Percentiles rank a stretch among this genome's conserved stretches.
Evolutionary conservation across 2,797 vertebrate species (phyloP).

Genomic region (Manis javanica): DNA sequence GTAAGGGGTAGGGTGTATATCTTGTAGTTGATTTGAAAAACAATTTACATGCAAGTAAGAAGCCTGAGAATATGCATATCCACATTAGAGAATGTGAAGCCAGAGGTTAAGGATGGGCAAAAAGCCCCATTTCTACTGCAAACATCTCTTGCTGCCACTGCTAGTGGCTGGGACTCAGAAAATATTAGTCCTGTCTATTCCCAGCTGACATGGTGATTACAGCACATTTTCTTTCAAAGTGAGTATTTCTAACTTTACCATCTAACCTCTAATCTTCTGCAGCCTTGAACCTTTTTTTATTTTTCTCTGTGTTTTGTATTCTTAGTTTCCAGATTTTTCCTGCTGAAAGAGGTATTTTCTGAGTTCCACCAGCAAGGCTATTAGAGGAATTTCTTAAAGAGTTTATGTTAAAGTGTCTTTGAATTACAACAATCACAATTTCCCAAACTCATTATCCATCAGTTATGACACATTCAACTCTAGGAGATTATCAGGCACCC

Average conservation of each 20-base stretch:
- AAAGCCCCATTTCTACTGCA: not conserved
- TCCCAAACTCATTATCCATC: conserved; percentile 27
- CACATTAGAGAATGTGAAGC: not conserved
- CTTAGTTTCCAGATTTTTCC: conserved; percentile 13
- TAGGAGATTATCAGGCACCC: not conserved
- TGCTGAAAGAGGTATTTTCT: conserved; percentile 49
- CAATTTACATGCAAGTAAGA: not conserved
- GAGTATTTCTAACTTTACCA: not conserved
- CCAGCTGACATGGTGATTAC: not conserved
- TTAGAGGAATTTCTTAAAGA: conserved; percentile 45
- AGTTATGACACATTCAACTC: conserved; percentile 28
- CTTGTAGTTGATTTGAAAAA: conserved; percentile 11
- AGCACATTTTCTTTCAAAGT: not conserved
- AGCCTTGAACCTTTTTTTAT: not conserved
- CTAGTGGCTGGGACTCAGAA: not conserved
- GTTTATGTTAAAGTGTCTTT: conserved; percentile 43
- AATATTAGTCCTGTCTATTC: not conserved
- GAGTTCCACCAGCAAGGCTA: conserved; percentile 4
- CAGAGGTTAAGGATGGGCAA: not conserved
- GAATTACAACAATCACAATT: conserved; percentile 53
- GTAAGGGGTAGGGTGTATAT: not conserved
- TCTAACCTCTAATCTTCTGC: not conserved
- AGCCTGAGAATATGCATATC: not conserved
- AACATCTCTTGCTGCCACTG: not conserved
- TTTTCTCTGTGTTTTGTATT: conserved; percentile 19